phyloP scores from a whole-genome alignment of 2,888 invertebrate species.

The Temnothorax ravouxi region DNA sequence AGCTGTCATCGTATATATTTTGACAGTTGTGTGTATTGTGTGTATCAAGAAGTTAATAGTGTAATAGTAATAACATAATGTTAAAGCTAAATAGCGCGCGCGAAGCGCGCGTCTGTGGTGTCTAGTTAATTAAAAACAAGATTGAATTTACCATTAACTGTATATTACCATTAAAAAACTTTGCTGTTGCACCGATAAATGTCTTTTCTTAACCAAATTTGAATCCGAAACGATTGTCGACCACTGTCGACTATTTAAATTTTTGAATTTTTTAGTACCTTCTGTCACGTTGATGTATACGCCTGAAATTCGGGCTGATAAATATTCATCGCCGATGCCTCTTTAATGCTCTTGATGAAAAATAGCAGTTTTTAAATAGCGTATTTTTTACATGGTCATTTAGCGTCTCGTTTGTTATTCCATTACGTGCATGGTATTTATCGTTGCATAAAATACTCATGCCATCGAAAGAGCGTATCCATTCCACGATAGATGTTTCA shows the following conservation, averaged over 20 bases:
- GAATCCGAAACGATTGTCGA: background rate
- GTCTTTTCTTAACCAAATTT: slow-evolving; percentile 6
- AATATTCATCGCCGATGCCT: slow-evolving; percentile 20
- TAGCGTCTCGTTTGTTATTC: slow-evolving; percentile 29
- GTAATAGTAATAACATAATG: no score
- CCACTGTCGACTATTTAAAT: background rate
- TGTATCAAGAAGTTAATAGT: no score
- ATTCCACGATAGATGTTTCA: slow-evolving; percentile 52
- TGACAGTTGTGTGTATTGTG: no score
- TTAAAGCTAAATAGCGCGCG: no score
- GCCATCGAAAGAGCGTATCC: slow-evolving; percentile 32
- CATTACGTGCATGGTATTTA: slow-evolving; percentile 31
- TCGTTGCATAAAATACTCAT: slow-evolving; percentile 20
- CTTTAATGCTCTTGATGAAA: slow-evolving; percentile 8
- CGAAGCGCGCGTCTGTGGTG: no score
- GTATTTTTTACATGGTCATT: slow-evolving; percentile 14
- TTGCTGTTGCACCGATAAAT: background rate
- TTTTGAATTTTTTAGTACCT: background rate
- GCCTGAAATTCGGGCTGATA: slow-evolving; percentile 27
- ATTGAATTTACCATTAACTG: background rate
- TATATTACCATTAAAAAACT: background rate
- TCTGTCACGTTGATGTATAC: background rate
- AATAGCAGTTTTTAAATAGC: slow-evolving; percentile 27
- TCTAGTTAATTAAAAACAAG: background rate
- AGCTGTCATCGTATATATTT: no score